Evolutionary conservation across 2,888 invertebrate species (phyloP), one percentile per base, ranked within the genome.

Genomic region (Eucera pruinosa): DNA sequence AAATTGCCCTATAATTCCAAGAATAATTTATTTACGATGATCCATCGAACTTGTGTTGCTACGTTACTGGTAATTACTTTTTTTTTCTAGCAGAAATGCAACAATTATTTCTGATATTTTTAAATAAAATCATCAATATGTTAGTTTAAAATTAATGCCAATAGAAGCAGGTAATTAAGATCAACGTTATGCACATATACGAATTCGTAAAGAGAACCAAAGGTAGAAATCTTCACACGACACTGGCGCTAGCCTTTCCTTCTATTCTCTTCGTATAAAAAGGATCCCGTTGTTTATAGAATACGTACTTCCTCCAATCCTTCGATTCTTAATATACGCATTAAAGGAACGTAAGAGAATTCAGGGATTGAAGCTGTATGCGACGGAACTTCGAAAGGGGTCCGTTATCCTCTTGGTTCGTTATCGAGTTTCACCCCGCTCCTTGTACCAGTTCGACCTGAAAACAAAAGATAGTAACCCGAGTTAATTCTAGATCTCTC

Each of bases 391-490:
- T 50, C 45, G 68, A 68, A 65, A 78, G 45, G 48, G 39, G 45
- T 47, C 52, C 60, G 72, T 72, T 68, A 71, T 81, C 64, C 68
- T 66, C 60, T 52, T 48, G 30, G 70, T 43, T 47, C 69, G 41
- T 54, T 58, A 60, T 74, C 47, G 69, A 55, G 62, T 69, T 78
- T 66, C 50, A 84, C 65, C 84, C 71, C 25, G 50, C 65, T 61
- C 76, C 54, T 73, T 75, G 72, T 67, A 64, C 70, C 70, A 60
- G 58, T 47, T 52, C 48, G 33, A 50, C 33, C 71, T 64, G 78
- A 79, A 84, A 84, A 84, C n/a, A n/a, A n/a, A n/a, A n/a, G n/a
- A n/a, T n/a, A n/a, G n/a, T n/a, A n/a, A n/a, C n/a, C n/a, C n/a
- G n/a, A n/a, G n/a, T n/a, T n/a, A n/a, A n/a, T n/a, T n/a, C n/a